Evolutionary conservation across 2,888 invertebrate species (phyloP).

Genomic region (Hoplodrina ambigua): DNA sequence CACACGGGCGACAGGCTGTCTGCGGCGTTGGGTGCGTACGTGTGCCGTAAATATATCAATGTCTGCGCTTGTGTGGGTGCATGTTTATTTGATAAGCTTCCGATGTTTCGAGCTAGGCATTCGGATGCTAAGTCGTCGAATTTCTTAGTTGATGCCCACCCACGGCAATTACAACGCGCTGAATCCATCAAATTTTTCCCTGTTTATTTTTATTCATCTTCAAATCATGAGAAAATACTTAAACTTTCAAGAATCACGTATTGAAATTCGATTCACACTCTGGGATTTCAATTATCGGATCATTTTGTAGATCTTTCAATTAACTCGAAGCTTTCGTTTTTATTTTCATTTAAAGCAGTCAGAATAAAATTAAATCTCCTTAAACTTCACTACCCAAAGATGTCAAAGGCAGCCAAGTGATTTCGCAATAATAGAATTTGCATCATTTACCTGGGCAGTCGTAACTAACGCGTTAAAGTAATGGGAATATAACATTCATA

Average conservation of each 20-base stretch:
- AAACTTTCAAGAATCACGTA: neutral
- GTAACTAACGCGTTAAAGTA: conserved; percentile 11
- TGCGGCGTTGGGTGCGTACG: conserved; percentile 83
- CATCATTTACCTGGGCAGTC: conserved; percentile 4
- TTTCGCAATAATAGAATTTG: conserved; percentile 21
- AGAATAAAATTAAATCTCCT: neutral
- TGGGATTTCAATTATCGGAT: neutral
- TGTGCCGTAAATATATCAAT: conserved; percentile 83
- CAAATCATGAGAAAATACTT: conserved; percentile 13
- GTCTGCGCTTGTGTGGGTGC: conserved; percentile 81
- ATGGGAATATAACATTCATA: conserved; percentile 27
- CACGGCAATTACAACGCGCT: conserved; percentile 64
- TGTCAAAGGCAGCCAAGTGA: neutral
- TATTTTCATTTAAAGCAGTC: neutral
- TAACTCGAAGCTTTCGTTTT: neutral
- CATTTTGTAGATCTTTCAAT: neutral
- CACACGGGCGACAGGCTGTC: conserved; percentile 89
- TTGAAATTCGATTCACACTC: neutral
- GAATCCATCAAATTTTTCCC: conserved; percentile 28
- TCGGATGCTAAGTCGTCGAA: conserved; percentile 85
- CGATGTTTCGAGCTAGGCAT: conserved; percentile 84
- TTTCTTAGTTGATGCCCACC: conserved; percentile 83
- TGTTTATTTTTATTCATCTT: conserved; percentile 17
- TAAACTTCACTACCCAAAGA: neutral
- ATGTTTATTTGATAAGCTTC: conserved; percentile 89